These are phyloP conservation scores for Brienomyrus longianalis DNA, from an alignment of 2,113 vertebrate species.

Conservation along the genomic window DNA sequence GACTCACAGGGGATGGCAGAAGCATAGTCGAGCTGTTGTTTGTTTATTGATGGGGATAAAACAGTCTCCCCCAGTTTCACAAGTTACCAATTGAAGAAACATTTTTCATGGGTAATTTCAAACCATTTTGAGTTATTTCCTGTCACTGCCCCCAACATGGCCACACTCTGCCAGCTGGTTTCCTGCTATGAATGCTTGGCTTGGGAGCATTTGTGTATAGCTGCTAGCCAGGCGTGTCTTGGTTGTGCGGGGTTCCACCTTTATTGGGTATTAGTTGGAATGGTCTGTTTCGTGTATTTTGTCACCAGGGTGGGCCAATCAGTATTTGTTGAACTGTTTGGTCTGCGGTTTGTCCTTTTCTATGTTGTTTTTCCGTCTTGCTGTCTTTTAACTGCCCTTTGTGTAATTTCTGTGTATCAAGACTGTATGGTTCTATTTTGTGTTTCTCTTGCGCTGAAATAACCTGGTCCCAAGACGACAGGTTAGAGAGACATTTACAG, in stretches of 20 bases:
- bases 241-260: neutral
- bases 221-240: neutral
- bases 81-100: neutral
- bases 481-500: neutral
- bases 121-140: neutral
- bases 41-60: neutral
- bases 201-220: neutral
- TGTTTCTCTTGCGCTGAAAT: neutral
- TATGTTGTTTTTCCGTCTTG: neutral
- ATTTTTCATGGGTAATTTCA: neutral
- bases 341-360: neutral
- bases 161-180: neutral
- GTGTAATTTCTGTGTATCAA: neutral
- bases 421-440: neutral
- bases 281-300: neutral
- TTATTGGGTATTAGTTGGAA: neutral
- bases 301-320: neutral
- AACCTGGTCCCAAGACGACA: neutral
- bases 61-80: neutral
- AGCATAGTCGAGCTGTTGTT: neutral
- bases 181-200: neutral
- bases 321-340: neutral
- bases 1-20: neutral
- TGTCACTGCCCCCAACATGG: neutral
- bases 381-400: neutral